Base-by-base conservation (phyloP, 2,888 invertebrate genomes). In the Parochlus steinenii region DNA sequence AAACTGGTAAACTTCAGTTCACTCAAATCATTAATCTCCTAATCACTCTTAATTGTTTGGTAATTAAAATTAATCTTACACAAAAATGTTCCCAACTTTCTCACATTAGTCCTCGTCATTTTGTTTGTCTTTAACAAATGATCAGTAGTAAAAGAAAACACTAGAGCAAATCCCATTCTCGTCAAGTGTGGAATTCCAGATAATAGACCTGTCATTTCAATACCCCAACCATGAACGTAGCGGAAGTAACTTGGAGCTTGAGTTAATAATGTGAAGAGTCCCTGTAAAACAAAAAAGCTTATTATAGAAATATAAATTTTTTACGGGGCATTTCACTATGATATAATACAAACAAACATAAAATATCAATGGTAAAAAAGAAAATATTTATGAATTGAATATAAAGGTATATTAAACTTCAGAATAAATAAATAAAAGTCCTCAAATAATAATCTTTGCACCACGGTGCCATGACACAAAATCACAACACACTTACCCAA, bases 191-290 rank as follows among this genome's bases (percentile, higher is more conserved):
- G 74, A 36, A 69, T 44, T 2, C 74, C 74, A 0, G 74, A 71
- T 1, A 74, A 48, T n/a, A 72, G 45, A 15, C 74, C 74, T 16
- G 69, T 11, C 48, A 64, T 59, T 46, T 61, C 64, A 17, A 78
- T 71, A 45, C 72, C 62, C 68, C 71, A 74, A 31, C 75, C 72
- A 45, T 77, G 72, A 33, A 79, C 65, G 35, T 67, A 62, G 42
- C 69, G 69, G 47, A 78, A 72, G 47, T 77, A 79, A 1, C 71
- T 71, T 0, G 78, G 78, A 1, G 72, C 65, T 48, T 77, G 72
- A 1, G 74, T 74, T 63, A 76, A 67, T n/a, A 77, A 53, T 0
- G 75, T 76, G 29, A 74, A 69, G 14, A 76, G 58, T 2, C 76
- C 74, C n/a, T n/a, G n/a, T n/a, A n/a, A n/a, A n/a, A n/a, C n/a